These are phyloP conservation scores for Eupristina koningsbergeri DNA, from an alignment of 1,140 invertebrate genomes.

Conservation along the genomic window DNA sequence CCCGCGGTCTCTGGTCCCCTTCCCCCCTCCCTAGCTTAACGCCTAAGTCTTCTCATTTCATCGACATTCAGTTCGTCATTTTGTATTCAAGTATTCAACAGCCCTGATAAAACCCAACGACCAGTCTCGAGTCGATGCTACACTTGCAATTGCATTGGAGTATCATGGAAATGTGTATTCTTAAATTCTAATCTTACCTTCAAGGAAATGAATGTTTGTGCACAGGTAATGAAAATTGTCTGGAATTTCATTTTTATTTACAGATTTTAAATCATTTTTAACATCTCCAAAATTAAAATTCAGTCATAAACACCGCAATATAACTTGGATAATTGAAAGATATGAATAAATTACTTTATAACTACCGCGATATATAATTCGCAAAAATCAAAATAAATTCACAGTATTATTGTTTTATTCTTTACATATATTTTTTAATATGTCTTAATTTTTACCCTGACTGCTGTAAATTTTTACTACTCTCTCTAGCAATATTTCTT, in stretches of 20 bases:
- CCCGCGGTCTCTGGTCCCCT: too few species aligned
- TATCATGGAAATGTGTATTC: too few species aligned
- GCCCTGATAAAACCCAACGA: too few species aligned
- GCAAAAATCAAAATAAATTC: background rate
- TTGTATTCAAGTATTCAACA: background rate
- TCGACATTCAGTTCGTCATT: background rate
- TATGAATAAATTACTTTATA: background rate
- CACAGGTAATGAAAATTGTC: too few species aligned
- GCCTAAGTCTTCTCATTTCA: background rate
- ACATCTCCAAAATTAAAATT: background rate
- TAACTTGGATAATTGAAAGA: background rate
- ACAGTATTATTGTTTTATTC: conserved; percentile 1
- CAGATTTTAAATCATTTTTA: too few species aligned
- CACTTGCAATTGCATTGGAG: too few species aligned
- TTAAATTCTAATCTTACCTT: too few species aligned
- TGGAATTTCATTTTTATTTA: too few species aligned
- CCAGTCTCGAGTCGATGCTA: background rate
- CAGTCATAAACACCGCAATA: background rate
- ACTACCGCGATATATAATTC: background rate
- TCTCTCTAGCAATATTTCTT: background rate
- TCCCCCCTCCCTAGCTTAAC: too few species aligned
- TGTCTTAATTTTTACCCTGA: conserved; percentile 14
- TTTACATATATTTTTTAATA: background rate
- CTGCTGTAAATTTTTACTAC: background rate
- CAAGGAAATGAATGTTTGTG: too few species aligned